Evolutionary conservation across 2,113 vertebrate genomes (phyloP).

Genomic region (Edolisoma coerulescens): DNA sequence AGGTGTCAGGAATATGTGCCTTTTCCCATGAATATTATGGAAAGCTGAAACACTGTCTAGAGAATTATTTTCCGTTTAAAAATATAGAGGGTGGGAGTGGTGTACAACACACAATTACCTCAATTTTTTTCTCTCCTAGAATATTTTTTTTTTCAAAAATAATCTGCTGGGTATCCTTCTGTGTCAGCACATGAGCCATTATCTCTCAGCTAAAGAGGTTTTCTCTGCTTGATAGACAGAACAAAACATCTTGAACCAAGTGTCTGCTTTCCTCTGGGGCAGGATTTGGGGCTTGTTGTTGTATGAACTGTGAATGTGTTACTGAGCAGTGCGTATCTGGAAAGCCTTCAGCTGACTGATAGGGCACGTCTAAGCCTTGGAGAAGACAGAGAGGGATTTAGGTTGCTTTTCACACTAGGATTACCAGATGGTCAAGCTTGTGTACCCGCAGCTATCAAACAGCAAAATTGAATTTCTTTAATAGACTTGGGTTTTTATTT

Average conservation of each 20-base stretch:
- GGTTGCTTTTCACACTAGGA: background rate
- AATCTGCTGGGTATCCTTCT: background rate
- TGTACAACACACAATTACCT: background rate
- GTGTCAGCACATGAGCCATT: background rate
- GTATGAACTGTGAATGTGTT: background rate
- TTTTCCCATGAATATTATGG: background rate
- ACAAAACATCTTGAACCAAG: slow-evolving; percentile 8
- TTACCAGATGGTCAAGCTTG: background rate
- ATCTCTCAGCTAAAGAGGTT: background rate
- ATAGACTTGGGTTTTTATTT: background rate
- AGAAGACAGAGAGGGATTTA: background rate
- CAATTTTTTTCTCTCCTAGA: background rate
- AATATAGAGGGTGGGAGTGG: background rate
- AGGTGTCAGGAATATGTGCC: background rate
- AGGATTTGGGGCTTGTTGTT: background rate
- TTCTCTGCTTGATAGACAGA: background rate
- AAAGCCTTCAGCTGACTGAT: background rate
- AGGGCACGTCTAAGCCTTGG: background rate
- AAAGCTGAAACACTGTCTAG: background rate
- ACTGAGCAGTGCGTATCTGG: background rate
- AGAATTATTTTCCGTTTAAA: background rate
- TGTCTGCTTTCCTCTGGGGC: background rate
- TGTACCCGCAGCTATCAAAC: background rate
- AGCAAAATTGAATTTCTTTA: background rate
- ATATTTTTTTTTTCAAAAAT: background rate